A percentile compares a stretch with the other conserved stretches of the same genome.
Conservation (phyloP, 2,113 vertebrate genomes). For the Struthio camelus region DNA sequence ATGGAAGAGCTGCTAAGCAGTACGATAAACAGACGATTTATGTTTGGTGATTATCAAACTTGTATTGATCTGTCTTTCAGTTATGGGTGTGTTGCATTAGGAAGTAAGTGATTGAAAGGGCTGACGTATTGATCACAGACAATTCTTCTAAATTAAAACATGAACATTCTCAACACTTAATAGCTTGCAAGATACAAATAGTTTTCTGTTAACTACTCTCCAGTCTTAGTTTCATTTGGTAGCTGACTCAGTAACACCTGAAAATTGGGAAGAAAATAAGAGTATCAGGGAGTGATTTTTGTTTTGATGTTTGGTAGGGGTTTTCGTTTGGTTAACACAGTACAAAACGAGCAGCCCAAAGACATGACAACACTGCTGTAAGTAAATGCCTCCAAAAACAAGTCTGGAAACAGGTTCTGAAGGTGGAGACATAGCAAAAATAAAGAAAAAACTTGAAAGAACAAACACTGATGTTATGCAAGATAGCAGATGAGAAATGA, state of each 20-base stretch:
- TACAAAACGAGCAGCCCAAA: neutral
- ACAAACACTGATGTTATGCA: neutral
- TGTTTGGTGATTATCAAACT: constrained; percentile 3
- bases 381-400: neutral
- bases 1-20: constrained; percentile 25
- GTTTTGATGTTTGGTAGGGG: neutral
- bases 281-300: neutral
- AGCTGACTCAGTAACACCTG: neutral
- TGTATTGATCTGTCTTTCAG: neutral
- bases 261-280: neutral
- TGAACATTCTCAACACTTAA: neutral
- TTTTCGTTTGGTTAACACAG: neutral
- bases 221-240: neutral
- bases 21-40: neutral
- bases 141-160: constrained; percentile 24
- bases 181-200: constrained; percentile 2
- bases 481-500: constrained; percentile 35
- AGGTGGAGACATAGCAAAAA: constrained; percentile 35
- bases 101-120: neutral
- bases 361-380: neutral
- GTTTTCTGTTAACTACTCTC: constrained; percentile 30
- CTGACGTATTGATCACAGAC: neutral
- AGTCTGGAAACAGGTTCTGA: constrained; percentile 22
- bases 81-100: neutral
- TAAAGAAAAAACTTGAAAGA: constrained; percentile 6